Conservation (phyloP, 2,888 invertebrate genomes). For the Apantesis nais region DNA sequence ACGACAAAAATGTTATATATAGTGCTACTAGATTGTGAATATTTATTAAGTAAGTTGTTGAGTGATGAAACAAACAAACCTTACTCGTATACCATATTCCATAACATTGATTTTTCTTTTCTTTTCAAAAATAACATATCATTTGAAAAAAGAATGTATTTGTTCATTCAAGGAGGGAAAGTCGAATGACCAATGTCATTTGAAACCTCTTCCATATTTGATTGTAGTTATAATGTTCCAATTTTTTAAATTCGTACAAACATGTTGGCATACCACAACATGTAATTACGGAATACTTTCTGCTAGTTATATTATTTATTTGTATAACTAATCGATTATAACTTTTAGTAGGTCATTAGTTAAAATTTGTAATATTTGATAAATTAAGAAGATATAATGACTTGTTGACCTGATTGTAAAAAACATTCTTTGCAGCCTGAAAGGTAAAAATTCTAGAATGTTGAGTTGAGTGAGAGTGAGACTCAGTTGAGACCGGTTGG, state of each 20-base stretch:
- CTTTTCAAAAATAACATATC: neutral
- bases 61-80: neutral
- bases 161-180: neutral
- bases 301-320: constrained; percentile 27
- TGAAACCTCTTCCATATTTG: constrained; percentile 31
- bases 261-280: constrained; percentile 3
- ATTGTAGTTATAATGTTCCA: neutral
- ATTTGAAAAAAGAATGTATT: neutral
- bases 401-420: constrained; percentile 2
- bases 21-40: neutral
- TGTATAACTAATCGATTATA: constrained; percentile 27
- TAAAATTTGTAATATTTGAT: constrained; percentile 2
- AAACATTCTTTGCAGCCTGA: constrained; percentile 3
- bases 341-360: constrained; percentile 33
- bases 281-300: constrained; percentile 36
- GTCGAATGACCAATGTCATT: neutral
- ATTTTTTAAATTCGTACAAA: neutral
- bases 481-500: neutral
- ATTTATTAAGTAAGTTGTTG: neutral
- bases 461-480: too few species aligned
- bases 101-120: neutral
- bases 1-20: neutral
- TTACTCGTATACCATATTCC: neutral
- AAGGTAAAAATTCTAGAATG: neutral
- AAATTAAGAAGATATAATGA: neutral